A percentile compares a stretch with the other conserved stretches of the same genome.
These are phyloP conservation scores for Saguinus midas DNA, from an alignment of 2,113 vertebrate species.

Conservation along the genomic window DNA sequence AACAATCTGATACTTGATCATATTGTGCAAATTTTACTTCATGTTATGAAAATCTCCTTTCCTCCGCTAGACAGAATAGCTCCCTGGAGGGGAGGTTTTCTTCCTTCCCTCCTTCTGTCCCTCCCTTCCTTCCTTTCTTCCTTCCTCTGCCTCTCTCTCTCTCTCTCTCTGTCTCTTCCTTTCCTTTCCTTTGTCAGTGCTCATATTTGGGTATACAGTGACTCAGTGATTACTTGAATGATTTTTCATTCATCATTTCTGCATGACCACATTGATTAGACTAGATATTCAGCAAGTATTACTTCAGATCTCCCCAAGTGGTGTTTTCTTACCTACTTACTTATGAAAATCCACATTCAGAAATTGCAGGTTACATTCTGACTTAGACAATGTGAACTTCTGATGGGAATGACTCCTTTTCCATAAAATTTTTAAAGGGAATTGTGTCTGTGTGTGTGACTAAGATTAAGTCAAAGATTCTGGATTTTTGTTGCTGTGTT, in stretches of 20 bases:
- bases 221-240: not conserved
- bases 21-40: constrained; percentile 12
- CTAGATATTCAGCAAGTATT: not conserved
- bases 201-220: not conserved
- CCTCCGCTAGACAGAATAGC: not conserved
- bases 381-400: not conserved
- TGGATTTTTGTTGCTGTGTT: not conserved
- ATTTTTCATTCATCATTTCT: constrained; percentile 13
- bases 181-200: not conserved
- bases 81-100: not conserved
- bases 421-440: not conserved
- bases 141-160: too few species aligned
- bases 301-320: not conserved
- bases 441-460: too few species aligned
- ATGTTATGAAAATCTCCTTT: not conserved
- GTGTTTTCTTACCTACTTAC: not conserved
- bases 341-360: not conserved
- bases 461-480: not conserved
- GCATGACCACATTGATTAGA: not conserved
- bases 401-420: not conserved
- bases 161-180: too few species aligned
- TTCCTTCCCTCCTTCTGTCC: too few species aligned
- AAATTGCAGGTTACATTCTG: not conserved
- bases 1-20: not conserved
- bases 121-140: too few species aligned